phyloP scores from a whole-genome alignment of 2,888 invertebrate species.

The Coelogynopora nodosa region DNA sequence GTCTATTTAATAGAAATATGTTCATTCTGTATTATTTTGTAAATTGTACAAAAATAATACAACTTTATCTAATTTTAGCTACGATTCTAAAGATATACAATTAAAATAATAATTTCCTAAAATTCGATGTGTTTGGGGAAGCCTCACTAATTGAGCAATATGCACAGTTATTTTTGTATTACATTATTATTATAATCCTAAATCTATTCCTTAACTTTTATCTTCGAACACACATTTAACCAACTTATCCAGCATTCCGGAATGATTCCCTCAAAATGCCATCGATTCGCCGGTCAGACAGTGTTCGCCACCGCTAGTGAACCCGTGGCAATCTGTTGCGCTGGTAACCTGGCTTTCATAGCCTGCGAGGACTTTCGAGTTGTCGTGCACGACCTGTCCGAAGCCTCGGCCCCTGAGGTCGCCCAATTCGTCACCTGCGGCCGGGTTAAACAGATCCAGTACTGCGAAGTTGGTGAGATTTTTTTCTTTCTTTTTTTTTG shows the following conservation, averaged over 20 bases:
- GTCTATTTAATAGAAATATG: too few relatives aligned
- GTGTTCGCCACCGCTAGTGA: background rate
- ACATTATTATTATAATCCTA: too few relatives aligned
- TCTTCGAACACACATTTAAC: too few relatives aligned
- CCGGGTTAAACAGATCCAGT: background rate
- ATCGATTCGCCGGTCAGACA: background rate
- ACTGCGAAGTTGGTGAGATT: background rate
- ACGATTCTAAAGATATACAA: too few relatives aligned
- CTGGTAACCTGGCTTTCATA: background rate
- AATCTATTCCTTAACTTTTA: too few relatives aligned
- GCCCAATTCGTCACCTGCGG: background rate
- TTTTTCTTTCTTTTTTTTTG: background rate
- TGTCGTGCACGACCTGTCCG: background rate
- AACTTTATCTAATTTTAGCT: too few relatives aligned
- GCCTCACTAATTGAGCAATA: too few relatives aligned
- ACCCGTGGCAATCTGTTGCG: background rate
- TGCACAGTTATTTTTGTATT: too few relatives aligned
- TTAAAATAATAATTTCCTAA: too few relatives aligned
- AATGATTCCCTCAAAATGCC: background rate
- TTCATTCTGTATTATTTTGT: too few relatives aligned
- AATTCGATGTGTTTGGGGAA: too few relatives aligned
- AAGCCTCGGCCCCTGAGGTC: background rate
- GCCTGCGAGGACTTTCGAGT: background rate
- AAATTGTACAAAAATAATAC: too few relatives aligned
- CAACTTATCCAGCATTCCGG: background rate